Conservation (phyloP, 2,888 invertebrate species). For the Opisthograptis luteolata region DNA sequence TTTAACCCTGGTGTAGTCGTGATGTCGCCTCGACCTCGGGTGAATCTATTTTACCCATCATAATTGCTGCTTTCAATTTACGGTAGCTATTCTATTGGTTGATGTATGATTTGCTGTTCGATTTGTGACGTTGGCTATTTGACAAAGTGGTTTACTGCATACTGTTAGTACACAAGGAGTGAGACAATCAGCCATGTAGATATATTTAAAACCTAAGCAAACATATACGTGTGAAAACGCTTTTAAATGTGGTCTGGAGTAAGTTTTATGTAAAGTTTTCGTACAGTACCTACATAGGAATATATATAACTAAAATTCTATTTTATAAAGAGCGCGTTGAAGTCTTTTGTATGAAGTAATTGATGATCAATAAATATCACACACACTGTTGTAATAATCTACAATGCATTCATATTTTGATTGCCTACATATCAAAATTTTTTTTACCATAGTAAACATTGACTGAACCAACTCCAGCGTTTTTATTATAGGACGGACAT, state of each 20-base stretch:
- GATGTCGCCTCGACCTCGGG: constrained; percentile 77
- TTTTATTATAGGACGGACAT: not conserved
- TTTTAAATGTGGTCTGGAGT: too few species aligned
- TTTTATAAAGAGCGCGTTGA: constrained; percentile 10
- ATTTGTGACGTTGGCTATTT: constrained; percentile 13
- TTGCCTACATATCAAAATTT: not conserved
- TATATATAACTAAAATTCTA: not conserved
- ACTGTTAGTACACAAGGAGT: not conserved
- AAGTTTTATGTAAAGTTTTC: not conserved
- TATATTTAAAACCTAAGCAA: too few species aligned
- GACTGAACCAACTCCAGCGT: not conserved
- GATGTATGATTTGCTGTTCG: constrained; percentile 60
- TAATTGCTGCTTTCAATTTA: constrained; percentile 81
- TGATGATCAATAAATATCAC: constrained; percentile 1
- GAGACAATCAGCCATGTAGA: too few species aligned
- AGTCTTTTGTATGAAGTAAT: constrained; percentile 9
- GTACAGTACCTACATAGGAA: not conserved
- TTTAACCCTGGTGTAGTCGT: constrained; percentile 75
- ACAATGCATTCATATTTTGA: not conserved
- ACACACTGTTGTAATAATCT: too few species aligned
- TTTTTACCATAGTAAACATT: not conserved
- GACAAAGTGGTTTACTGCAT: not conserved
- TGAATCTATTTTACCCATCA: constrained; percentile 79
- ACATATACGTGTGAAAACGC: too few species aligned
- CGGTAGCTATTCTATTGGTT: constrained; percentile 69